phyloP scores from a whole-genome alignment of 2,888 invertebrate species.

The Xanthia togata region DNA sequence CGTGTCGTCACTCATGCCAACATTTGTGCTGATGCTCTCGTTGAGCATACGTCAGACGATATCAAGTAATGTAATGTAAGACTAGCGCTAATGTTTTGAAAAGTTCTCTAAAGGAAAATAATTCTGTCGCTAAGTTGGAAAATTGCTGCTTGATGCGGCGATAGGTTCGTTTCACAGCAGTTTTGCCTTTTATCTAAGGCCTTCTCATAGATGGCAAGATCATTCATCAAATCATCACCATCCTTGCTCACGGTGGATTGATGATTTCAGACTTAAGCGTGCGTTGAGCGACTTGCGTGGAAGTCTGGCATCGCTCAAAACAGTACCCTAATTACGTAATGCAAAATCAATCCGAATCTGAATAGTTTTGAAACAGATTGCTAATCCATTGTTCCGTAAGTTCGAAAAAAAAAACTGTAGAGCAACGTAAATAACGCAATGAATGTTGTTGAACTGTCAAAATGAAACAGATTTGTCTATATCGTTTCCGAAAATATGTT shows the following conservation, averaged over 20 bases:
- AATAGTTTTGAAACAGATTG: no score
- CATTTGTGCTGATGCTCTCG: background rate
- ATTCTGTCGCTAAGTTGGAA: background rate
- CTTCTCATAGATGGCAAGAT: background rate
- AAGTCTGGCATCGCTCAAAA: no score
- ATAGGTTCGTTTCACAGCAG: background rate
- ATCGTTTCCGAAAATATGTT: no score
- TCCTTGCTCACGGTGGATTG: background rate
- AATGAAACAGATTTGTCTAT: no score
- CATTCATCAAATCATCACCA: no score
- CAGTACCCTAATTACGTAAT: no score
- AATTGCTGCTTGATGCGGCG: background rate
- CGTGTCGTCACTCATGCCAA: conserved; percentile 24
- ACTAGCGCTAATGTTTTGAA: conserved; percentile 18
- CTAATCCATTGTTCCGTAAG: no score
- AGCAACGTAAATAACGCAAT: no score
- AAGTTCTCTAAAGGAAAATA: background rate
- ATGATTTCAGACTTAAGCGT: background rate
- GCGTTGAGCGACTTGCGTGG: no score
- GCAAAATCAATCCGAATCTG: no score
- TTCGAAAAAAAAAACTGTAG: no score
- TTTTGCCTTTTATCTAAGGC: background rate
- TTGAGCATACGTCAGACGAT: conserved; percentile 21
- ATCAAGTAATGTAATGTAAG: conserved; percentile 22
- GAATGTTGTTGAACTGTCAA: no score